These are phyloP conservation scores for Lucilia cuprina DNA, from an alignment of 1,140 invertebrate genomes.

Conservation along the genomic window DNA sequence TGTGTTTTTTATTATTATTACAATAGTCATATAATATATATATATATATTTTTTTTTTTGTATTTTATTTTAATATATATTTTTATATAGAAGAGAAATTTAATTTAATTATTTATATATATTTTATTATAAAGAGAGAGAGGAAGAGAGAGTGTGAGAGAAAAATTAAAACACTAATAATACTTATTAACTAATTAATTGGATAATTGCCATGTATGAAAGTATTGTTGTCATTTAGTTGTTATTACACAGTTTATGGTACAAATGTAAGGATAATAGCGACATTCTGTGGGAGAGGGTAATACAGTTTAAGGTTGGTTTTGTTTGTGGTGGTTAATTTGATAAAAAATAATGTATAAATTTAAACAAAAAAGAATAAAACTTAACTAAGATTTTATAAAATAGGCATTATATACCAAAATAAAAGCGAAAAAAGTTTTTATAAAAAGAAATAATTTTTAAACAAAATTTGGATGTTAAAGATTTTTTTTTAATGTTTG, in stretches of 20 bases:
- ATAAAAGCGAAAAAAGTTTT: constrained; percentile 1
- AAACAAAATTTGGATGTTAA: too few relatives aligned
- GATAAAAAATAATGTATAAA: background rate
- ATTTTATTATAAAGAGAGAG: background rate
- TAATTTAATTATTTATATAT: background rate
- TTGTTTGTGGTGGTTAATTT: background rate
- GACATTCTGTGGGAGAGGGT: background rate
- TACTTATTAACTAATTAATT: background rate
- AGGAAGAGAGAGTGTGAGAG: background rate
- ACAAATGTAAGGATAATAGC: background rate
- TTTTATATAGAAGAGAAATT: background rate
- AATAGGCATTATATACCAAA: constrained; percentile 23
- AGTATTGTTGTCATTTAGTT: background rate
- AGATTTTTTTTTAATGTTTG: too few relatives aligned
- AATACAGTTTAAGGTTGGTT: background rate
- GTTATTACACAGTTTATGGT: background rate
- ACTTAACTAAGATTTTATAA: background rate
- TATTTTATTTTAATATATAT: background rate
- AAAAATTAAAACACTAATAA: background rate
- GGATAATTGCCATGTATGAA: background rate
- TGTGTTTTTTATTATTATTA: background rate
- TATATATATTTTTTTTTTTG: background rate
- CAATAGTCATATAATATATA: background rate
- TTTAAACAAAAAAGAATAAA: background rate
- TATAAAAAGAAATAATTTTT: too few relatives aligned